These are phyloP conservation scores for Athalia rosae DNA, from an alignment of 2,888 invertebrate species.

Conservation along the genomic window DNA sequence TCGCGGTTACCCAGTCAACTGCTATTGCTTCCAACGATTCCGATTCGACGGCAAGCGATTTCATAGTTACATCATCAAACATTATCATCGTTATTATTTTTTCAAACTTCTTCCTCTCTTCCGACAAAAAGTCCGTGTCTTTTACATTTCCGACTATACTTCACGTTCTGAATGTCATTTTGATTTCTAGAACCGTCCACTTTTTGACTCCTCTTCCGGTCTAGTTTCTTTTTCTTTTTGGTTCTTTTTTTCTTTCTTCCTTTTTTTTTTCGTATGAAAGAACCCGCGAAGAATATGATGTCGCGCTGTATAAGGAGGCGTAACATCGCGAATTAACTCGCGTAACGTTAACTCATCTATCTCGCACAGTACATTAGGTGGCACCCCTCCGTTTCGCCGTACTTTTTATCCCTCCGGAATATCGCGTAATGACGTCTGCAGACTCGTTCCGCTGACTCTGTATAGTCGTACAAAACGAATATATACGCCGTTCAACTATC, in stretches of 20 bases:
- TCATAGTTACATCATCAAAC: no score
- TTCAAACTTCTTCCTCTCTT: no score
- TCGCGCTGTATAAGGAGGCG: conserved; percentile 30
- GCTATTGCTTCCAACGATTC: background rate
- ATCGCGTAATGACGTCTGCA: conserved; percentile 67
- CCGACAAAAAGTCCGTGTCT: no score
- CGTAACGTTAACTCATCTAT: conserved; percentile 65
- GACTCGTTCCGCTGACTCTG: background rate
- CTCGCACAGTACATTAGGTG: conserved; percentile 70
- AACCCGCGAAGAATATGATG: background rate
- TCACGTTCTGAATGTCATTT: background rate
- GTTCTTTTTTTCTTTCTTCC: background rate
- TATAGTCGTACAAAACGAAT: background rate
- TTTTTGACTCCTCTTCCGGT: background rate
- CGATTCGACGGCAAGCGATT: background rate
- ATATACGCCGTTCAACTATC: background rate
- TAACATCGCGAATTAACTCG: conserved; percentile 68
- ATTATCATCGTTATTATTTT: no score
- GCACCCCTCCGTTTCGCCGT: conserved; percentile 57
- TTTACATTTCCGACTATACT: no score
- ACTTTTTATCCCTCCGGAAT: conserved; percentile 63
- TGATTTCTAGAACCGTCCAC: background rate
- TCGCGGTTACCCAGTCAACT: conserved; percentile 28
- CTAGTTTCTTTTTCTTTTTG: background rate
- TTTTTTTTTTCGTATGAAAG: no score